Base-by-base conservation (phyloP, 1,140 invertebrate species). In the Thaumatotibia leucotreta region DNA sequence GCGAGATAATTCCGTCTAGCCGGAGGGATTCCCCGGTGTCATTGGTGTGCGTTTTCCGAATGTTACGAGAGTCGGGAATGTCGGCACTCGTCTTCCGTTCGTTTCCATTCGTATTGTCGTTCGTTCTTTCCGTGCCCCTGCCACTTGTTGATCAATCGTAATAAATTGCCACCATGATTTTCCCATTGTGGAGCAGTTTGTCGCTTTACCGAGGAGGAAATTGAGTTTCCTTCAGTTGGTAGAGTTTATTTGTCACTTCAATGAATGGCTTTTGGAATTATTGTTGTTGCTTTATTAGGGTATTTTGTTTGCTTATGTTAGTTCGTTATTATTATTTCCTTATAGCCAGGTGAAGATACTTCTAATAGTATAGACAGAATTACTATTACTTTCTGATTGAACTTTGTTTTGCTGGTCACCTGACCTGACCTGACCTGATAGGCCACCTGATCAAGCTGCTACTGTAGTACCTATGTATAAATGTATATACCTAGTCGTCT, bases 61-160 rank as follows among this genome's bases (percentile, higher is more conserved):
- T 83, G 84, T 80, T 81, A 83, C 79, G 70, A 35, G 74, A 74
- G 77, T 82, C 73, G 76, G 52, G 77, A 84, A 75, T 87, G 84
- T 84, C 70, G 76, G 86, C 74, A 64, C 65, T 74, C 65, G 66
- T 72, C 63, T 68, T 65, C 70, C 63, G 67, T 64, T 78, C 69
- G 75, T 31, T 64, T 68, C 63, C 54, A 32, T 65, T 67, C 69
- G 75, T 70, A 71, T 75, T 72, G 70, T 69, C 67, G 70, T 77
- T 76, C 79, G 83, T 86, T 86, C 84, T 83, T 86, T 82, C 70
- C 71, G 83, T 84, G 29, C 84, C 86, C 86, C 85, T 79, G 83
- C 87, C 79, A 90, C 88, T 90, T 90, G 88, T 90, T 90, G 88
- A 90, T 88, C 88, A 88, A 83, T 90, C 80, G 84, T 88, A 88